Percentiles rank a stretch among this genome's conserved stretches.
Evolutionary conservation across 1,140 invertebrate genomes (phyloP).

Genomic region (Ceratoteleas bidentatus): DNA sequence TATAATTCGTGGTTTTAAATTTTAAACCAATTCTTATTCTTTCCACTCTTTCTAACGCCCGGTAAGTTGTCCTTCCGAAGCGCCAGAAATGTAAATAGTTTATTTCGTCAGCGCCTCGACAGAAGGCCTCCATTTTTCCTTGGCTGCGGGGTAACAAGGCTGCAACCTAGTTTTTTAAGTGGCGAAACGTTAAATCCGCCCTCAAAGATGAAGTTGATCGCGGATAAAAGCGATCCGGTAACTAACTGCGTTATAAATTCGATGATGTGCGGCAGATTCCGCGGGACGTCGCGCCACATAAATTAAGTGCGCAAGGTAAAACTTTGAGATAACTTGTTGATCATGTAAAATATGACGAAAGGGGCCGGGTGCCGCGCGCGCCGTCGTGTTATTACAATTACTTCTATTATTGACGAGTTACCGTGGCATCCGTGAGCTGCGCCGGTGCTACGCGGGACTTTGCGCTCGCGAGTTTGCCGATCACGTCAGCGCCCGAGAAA

Average conservation of each 20-base stretch:
- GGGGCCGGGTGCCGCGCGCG: constrained; percentile 5
- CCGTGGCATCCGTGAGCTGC: constrained; percentile 48
- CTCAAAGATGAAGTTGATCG: neutral
- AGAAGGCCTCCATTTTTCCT: too few species aligned
- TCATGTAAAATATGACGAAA: constrained; percentile 48
- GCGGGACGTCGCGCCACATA: constrained; percentile 25
- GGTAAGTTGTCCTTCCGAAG: too few species aligned
- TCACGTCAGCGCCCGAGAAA: constrained; percentile 76
- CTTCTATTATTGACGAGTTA: constrained; percentile 74
- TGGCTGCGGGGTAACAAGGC: too few species aligned
- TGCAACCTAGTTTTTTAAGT: neutral
- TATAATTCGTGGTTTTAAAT: too few species aligned
- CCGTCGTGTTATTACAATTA: constrained; percentile 63
- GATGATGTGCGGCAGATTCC: constrained; percentile 41
- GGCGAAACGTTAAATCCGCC: neutral
- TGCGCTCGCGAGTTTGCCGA: constrained; percentile 75
- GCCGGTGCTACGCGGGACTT: constrained; percentile 62
- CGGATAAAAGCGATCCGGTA: constrained; percentile 14
- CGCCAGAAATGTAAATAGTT: too few species aligned
- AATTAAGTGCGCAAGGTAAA: constrained; percentile 39
- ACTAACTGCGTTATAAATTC: constrained; percentile 33
- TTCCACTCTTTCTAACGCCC: too few species aligned
- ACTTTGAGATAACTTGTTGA: constrained; percentile 55
- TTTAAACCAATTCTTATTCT: too few species aligned
- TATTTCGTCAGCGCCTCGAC: too few species aligned